phyloP scores from a whole-genome alignment of 2,888 invertebrate genomes.

The Plagodis pulveraria region DNA sequence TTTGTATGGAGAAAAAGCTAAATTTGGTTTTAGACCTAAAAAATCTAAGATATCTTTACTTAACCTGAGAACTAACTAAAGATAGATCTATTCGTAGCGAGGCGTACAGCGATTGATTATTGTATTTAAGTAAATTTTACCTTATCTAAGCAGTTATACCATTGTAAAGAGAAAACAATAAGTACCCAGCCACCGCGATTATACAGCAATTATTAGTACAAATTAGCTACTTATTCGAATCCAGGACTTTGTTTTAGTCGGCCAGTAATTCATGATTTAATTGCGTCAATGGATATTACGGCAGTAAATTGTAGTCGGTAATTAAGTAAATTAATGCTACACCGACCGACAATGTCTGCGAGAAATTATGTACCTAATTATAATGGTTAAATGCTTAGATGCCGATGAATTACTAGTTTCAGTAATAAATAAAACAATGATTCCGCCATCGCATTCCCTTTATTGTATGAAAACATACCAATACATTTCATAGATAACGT shows the following conservation, averaged over 20 bases:
- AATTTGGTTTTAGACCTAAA: too few species aligned
- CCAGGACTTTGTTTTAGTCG: conserved; percentile 37
- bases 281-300: conserved; percentile 33
- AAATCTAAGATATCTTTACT: too few species aligned
- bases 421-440: conserved; percentile 58
- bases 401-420: background rate
- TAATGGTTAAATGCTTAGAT: background rate
- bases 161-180: conserved; percentile 7
- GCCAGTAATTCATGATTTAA: conserved; percentile 36
- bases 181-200: conserved; percentile 4
- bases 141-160: background rate
- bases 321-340: conserved; percentile 12
- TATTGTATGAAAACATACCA: conserved; percentile 78
- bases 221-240: conserved; percentile 3
- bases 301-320: conserved; percentile 9
- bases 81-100: too few species aligned
- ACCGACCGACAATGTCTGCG: background rate
- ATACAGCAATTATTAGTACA: conserved; percentile 14
- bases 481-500: conserved; percentile 29
- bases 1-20: too few species aligned
- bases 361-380: conserved; percentile 7
- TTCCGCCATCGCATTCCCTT: conserved; percentile 82
- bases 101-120: too few species aligned
- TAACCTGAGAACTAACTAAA: too few species aligned
- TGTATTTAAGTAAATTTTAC: background rate